phyloP scores from a whole-genome alignment of 92 coral and sea anemone genomes.

The Palythoa heliodiscus region DNA sequence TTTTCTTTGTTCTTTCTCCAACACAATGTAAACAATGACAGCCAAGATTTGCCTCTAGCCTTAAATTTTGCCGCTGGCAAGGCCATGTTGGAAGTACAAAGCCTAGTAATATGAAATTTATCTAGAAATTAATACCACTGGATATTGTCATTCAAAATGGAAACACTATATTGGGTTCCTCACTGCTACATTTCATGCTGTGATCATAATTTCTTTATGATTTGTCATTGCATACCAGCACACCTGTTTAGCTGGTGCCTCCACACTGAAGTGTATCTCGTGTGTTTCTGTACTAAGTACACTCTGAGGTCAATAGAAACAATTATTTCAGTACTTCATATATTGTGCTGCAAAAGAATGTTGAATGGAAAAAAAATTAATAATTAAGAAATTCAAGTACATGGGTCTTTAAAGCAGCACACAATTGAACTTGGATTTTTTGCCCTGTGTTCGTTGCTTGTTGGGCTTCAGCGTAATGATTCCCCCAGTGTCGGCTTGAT shows the following conservation, averaged over 20 bases:
- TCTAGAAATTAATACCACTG: background rate
- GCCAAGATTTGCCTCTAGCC: no score
- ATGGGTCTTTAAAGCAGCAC: conserved; percentile 56
- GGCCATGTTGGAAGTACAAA: no score
- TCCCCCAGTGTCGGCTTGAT: conserved; percentile 77
- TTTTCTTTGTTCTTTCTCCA: no score
- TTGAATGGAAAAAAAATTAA: background rate
- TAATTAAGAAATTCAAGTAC: background rate
- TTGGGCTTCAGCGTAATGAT: conserved; percentile 94
- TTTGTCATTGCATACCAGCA: background rate
- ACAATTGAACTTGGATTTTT: conserved; percentile 77
- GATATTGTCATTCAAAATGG: background rate
- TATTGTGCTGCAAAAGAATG: background rate
- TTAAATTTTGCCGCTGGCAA: no score
- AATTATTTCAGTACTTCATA: background rate
- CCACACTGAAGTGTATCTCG: background rate
- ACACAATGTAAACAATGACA: no score
- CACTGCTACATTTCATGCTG: background rate
- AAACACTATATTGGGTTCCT: background rate
- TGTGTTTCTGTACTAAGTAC: background rate
- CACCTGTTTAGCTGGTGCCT: background rate
- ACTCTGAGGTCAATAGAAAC: background rate
- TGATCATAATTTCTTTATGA: background rate
- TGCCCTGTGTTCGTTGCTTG: conserved; percentile 96
- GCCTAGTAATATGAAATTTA: background rate